Conservation (phyloP, 2,113 vertebrate species). For the Crypturellus undulatus region DNA sequence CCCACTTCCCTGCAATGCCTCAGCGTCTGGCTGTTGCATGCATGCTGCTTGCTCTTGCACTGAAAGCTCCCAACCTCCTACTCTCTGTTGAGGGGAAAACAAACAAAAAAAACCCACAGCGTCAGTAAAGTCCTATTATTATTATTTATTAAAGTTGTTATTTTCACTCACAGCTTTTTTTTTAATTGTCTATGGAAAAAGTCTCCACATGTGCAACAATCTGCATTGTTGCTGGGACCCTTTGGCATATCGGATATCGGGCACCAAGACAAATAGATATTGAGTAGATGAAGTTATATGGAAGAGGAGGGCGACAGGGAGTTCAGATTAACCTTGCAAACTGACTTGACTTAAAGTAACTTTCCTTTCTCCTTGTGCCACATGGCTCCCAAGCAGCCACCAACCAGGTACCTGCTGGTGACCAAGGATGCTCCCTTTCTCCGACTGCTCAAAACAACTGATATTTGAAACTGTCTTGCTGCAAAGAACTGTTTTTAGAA, state of each 20-base stretch:
- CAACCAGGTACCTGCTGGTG: no score
- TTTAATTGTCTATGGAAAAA: neutral
- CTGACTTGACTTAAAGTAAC: neutral
- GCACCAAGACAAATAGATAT: neutral
- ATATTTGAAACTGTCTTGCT: no score
- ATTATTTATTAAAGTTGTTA: no score
- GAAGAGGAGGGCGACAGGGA: fast-evolving
- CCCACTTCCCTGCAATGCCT: no score
- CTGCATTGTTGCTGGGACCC: fast-evolving
- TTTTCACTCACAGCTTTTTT: neutral
- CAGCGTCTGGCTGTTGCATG: no score
- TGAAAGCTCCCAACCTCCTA: neutral
- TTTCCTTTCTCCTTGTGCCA: neutral
- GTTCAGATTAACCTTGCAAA: neutral
- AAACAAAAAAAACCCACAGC: no score
- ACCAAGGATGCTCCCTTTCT: no score
- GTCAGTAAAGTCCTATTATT: neutral
- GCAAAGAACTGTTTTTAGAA: no score
- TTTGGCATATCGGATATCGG: fast-evolving
- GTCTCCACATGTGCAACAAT: neutral
- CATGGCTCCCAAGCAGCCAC: fast-evolving
- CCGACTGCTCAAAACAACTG: no score
- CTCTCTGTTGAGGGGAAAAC: neutral
- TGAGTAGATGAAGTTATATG: neutral
- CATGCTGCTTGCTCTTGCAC: neutral